phyloP scores from a whole-genome alignment of 2,888 invertebrate genomes.

The Spicauda simplicius region DNA sequence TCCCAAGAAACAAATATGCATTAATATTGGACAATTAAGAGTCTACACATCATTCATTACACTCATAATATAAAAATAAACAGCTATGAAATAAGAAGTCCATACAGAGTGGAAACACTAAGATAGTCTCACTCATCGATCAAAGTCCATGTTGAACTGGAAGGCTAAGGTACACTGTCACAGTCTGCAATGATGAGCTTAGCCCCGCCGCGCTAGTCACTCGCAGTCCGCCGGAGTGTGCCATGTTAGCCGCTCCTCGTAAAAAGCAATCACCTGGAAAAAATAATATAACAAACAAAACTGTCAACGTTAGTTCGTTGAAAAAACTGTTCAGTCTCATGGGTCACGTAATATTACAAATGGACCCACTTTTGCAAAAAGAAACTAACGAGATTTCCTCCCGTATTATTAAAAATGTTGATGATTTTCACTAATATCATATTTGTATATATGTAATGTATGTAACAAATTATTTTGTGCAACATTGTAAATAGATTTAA shows the following conservation, averaged over 20 bases:
- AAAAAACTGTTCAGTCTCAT: too few relatives aligned
- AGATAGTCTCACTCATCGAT: conserved; percentile 8
- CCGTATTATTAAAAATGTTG: too few relatives aligned
- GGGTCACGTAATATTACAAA: too few relatives aligned
- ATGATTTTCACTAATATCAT: too few relatives aligned
- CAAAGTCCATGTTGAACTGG: neutral
- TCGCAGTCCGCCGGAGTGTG: conserved; percentile 88
- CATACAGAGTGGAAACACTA: neutral
- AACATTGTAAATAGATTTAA: too few relatives aligned
- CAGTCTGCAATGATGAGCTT: neutral
- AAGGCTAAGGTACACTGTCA: neutral
- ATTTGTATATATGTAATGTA: too few relatives aligned
- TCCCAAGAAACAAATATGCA: neutral
- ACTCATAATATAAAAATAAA: neutral
- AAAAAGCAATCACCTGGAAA: conserved; percentile 93
- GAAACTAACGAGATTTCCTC: too few relatives aligned
- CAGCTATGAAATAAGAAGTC: neutral
- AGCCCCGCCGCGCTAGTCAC: conserved; percentile 47
- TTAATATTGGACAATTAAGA: neutral
- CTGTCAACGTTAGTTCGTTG: too few relatives aligned
- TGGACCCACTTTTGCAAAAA: too few relatives aligned
- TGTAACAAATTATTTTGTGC: too few relatives aligned
- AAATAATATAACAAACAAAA: neutral
- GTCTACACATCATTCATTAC: conserved; percentile 1
- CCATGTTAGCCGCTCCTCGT: conserved; percentile 98